These are phyloP conservation scores for Tetramorium parvispinum DNA, from an alignment of 1,140 invertebrate genomes.

Conservation along the genomic window DNA sequence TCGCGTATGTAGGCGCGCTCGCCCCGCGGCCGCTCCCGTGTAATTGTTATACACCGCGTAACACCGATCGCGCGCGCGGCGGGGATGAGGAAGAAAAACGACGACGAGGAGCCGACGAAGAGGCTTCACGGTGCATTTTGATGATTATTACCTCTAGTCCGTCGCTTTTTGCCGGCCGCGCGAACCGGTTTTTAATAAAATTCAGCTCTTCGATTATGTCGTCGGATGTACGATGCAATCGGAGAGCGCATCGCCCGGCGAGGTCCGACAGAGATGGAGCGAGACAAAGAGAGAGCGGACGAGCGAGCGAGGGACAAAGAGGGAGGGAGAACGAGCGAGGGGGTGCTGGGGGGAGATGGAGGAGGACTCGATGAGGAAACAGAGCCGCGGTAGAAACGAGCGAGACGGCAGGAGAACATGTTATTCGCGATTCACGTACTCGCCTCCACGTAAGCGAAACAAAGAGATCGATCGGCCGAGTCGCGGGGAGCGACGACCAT, in stretches of 20 bases:
- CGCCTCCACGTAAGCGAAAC: constrained; percentile 54
- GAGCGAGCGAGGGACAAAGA: background rate
- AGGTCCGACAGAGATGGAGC: background rate
- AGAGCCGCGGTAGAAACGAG: background rate
- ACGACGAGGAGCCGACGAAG: background rate
- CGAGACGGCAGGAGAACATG: constrained; percentile 14
- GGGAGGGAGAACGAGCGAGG: background rate
- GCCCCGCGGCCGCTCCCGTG: constrained; percentile 4
- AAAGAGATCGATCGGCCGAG: constrained; percentile 53
- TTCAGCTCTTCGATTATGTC: constrained; percentile 54
- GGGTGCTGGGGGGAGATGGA: background rate
- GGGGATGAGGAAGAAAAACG: background rate
- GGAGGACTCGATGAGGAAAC: background rate
- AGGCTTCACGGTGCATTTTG: constrained; percentile 23
- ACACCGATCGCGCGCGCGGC: background rate
- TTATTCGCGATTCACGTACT: constrained; percentile 57
- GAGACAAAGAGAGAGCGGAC: background rate
- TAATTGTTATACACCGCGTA: constrained; percentile 28
- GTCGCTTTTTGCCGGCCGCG: constrained; percentile 14
- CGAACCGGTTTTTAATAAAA: constrained; percentile 59
- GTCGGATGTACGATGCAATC: constrained; percentile 49
- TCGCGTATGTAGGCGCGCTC: no score
- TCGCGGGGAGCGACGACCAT: constrained; percentile 32
- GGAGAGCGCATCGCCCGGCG: constrained; percentile 32
- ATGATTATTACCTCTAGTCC: constrained; percentile 38